Evolutionary conservation across 2,113 vertebrate species (phyloP).

Genomic region (Cercopithecus mona): DNA sequence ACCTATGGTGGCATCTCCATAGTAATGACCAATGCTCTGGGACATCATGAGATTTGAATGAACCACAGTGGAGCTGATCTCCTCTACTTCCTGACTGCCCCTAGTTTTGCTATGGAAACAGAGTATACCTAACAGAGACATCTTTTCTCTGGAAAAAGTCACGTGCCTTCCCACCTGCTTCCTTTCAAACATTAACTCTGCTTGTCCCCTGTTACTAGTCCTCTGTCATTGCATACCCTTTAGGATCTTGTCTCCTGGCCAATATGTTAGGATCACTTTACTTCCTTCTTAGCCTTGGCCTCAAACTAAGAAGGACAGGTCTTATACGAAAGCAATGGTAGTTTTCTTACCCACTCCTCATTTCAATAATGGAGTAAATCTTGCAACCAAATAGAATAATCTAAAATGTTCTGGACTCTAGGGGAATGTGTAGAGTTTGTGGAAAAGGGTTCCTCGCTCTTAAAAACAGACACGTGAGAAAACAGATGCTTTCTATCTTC

Average conservation of each 20-base stretch:
- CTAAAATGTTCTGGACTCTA: not conserved
- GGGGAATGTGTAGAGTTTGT: not conserved
- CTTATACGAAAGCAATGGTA: not conserved
- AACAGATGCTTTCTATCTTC: not conserved
- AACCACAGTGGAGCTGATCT: not conserved
- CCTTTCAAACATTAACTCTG: not conserved
- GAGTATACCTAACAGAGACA: not conserved
- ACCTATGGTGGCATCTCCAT: not conserved
- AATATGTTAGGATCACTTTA: conserved; percentile 8
- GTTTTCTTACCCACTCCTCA: not conserved
- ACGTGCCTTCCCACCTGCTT: not conserved
- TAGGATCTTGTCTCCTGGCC: not conserved
- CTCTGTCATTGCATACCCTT: not conserved
- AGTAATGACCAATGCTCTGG: not conserved
- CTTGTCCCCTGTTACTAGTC: not conserved
- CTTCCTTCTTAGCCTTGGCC: not conserved
- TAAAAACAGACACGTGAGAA: not conserved
- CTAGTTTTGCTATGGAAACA: not conserved
- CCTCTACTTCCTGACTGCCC: not conserved
- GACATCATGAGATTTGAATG: not conserved
- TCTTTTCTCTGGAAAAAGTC: not conserved
- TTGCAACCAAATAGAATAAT: conserved; percentile 26
- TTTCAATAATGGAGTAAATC: not conserved
- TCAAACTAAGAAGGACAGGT: not conserved
- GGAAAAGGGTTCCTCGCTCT: not conserved